phyloP scores from a whole-genome alignment of 1,140 invertebrate species.

The Drosophila pruinosa region DNA sequence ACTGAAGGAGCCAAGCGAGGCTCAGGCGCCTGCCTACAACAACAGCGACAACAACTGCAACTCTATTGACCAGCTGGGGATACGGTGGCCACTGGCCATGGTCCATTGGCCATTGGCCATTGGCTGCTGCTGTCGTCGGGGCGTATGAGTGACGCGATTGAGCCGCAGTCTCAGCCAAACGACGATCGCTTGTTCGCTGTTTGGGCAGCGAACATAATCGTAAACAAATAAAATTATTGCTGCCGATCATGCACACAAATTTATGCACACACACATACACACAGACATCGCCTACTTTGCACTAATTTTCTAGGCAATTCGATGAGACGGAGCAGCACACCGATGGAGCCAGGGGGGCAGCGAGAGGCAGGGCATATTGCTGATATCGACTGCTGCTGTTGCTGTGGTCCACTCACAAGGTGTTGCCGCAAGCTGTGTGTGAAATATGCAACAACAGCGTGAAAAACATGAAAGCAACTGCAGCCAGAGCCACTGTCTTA shows the following conservation, averaged over 20 bases:
- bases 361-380: background rate
- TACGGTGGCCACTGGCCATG: no score
- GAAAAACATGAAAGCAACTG: slow-evolving; percentile 74
- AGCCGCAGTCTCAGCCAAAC: slow-evolving; percentile 18
- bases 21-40: slow-evolving; percentile 66
- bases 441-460: slow-evolving; percentile 79
- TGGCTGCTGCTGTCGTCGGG: slow-evolving; percentile 67
- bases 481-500: background rate
- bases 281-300: slow-evolving; percentile 55
- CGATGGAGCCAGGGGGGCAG: no score
- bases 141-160: slow-evolving; percentile 77
- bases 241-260: slow-evolving; percentile 80
- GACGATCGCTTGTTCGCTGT: slow-evolving; percentile 66
- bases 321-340: slow-evolving; percentile 10
- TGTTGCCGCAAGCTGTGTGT: slow-evolving; percentile 80
- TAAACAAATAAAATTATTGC: slow-evolving; percentile 82
- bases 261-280: slow-evolving; percentile 63
- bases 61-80: background rate
- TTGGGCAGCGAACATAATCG: slow-evolving; percentile 78
- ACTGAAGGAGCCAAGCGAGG: slow-evolving; percentile 60
- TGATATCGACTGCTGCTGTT: slow-evolving; percentile 6
- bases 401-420: slow-evolving; percentile 49
- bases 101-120: slow-evolving; percentile 40
- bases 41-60: slow-evolving; percentile 7
- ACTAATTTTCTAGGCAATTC: slow-evolving; percentile 69